These are phyloP conservation scores for Eledona agricola DNA, from an alignment of 2,888 invertebrate species.

Conservation along the genomic window DNA sequence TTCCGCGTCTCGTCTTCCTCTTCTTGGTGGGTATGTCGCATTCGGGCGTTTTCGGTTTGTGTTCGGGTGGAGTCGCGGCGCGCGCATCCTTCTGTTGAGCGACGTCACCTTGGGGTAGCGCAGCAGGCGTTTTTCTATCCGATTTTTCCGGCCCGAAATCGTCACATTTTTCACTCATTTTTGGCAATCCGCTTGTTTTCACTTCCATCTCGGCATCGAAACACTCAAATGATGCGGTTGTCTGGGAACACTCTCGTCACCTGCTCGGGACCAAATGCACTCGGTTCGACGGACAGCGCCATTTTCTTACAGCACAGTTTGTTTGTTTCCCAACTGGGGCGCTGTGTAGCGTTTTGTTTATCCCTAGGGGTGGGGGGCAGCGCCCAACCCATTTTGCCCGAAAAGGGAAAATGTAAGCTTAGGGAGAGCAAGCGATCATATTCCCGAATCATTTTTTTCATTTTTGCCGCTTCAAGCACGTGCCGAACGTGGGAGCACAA, in stretches of 20 bases:
- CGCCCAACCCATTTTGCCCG: constrained; percentile 30
- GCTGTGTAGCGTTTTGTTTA: constrained; percentile 28
- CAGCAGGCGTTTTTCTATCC: constrained; percentile 50
- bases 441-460: too few species aligned
- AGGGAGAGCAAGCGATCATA: too few species aligned
- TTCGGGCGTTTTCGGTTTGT: constrained; percentile 58
- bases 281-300: constrained; percentile 59
- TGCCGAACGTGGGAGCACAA: too few species aligned
- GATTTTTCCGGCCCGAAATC: constrained; percentile 48
- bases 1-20: constrained; percentile 77
- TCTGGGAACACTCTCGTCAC: constrained; percentile 51
- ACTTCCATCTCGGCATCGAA: constrained; percentile 40
- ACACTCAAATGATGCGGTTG: constrained; percentile 47
- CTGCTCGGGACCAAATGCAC: constrained; percentile 56
- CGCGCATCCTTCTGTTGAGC: constrained; percentile 63
- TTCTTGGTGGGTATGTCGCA: constrained; percentile 65
- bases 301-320: constrained; percentile 53
- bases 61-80: constrained; percentile 63
- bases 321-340: constrained; percentile 31
- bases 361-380: constrained; percentile 20
- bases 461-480: too few species aligned
- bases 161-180: constrained; percentile 55
- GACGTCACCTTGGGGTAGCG: constrained; percentile 66
- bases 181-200: constrained; percentile 38
- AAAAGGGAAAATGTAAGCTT: constrained; percentile 33